phyloP scores from a whole-genome alignment of 2,888 invertebrate species.

The Melikaiella ostensackeni region DNA sequence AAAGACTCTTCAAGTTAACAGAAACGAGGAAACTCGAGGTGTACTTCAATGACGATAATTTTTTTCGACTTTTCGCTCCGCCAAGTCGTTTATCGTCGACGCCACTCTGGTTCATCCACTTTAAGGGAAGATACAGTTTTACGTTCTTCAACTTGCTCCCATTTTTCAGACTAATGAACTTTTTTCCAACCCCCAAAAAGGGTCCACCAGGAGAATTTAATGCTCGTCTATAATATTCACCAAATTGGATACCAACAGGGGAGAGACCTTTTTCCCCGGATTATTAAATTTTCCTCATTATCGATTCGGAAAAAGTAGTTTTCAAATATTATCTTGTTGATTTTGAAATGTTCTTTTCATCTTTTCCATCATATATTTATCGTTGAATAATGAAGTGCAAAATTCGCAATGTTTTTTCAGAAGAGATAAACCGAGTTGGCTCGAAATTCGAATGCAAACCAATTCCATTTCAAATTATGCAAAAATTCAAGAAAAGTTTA shows the following conservation, averaged over 20 bases:
- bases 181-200: background rate
- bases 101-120: conserved; percentile 18
- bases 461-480: no score
- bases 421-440: no score
- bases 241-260: background rate
- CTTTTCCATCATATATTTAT: no score
- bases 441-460: no score
- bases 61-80: conserved; percentile 11
- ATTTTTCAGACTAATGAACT: conserved; percentile 1
- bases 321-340: no score
- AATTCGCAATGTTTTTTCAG: no score
- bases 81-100: conserved; percentile 10
- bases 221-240: background rate
- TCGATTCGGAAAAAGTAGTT: no score
- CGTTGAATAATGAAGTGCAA: no score
- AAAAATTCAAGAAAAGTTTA: no score
- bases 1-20: background rate
- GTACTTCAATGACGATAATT: background rate
- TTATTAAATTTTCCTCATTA: no score
- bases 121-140: background rate
- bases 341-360: no score
- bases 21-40: background rate
- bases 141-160: background rate
- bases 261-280: background rate
- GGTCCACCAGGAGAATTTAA: background rate